Conservation (phyloP, 2,113 vertebrate genomes). For the Triplophysa tibetana region DNA sequence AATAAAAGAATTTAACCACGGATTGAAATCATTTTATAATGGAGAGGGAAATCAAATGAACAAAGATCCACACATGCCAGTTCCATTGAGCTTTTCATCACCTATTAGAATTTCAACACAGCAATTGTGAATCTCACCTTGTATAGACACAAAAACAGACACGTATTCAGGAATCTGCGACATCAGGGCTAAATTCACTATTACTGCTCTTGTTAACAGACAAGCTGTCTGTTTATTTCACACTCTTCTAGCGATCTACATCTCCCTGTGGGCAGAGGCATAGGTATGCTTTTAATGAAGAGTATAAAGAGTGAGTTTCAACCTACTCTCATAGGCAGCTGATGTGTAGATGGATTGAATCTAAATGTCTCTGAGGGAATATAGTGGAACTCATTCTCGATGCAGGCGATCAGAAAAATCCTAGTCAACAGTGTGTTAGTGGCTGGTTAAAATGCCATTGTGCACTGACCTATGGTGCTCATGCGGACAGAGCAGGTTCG, state of each 20-base stretch:
- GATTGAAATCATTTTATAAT: conserved; percentile 5
- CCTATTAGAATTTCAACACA: conserved; percentile 51
- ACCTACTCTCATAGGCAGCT: not conserved
- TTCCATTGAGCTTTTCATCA: conserved; percentile 39
- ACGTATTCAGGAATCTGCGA: conserved; percentile 54
- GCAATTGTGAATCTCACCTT: conserved; percentile 37
- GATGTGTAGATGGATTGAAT: conserved; percentile 38
- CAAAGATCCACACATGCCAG: not conserved
- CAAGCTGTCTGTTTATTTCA: conserved; percentile 42
- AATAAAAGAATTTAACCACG: not conserved
- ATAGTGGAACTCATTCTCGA: not conserved
- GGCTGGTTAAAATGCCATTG: too few relatives aligned
- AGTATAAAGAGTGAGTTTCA: conserved; percentile 46
- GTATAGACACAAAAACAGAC: conserved; percentile 48
- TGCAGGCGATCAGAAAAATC: not conserved
- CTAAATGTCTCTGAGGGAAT: conserved; percentile 17
- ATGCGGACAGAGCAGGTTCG: not conserved
- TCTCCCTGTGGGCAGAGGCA: conserved; percentile 23
- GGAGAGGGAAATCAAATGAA: conserved; percentile 30
- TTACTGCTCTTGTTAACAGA: conserved; percentile 34
- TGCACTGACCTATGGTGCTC: not conserved
- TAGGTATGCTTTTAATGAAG: conserved; percentile 30
- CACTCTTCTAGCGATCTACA: conserved; percentile 37
- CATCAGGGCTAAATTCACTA: conserved; percentile 29
- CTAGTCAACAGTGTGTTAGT: not conserved